phyloP scores from a whole-genome alignment of 2,797 vertebrate genomes.

The Molossus molossus region DNA sequence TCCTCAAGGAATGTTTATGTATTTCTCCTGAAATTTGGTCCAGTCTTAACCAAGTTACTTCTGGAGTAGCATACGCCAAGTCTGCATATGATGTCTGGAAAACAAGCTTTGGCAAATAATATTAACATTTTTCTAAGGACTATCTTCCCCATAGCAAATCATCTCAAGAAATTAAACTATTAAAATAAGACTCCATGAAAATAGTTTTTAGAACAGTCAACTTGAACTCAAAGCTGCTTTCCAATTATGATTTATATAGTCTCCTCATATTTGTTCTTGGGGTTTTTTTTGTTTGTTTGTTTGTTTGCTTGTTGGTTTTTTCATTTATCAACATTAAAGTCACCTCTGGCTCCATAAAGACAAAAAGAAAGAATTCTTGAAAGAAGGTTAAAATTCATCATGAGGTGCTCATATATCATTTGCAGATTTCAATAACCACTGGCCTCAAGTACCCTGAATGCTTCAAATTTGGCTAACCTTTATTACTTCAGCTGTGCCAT shows the following conservation, averaged over 20 bases:
- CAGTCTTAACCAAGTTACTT: slow-evolving; percentile 42
- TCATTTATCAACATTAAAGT: neutral
- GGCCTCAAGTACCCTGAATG: neutral
- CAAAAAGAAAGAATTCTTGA: slow-evolving; percentile 5
- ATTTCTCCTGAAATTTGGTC: neutral
- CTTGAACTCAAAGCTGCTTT: neutral
- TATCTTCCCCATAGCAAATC: slow-evolving; percentile 1
- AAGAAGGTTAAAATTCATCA: neutral
- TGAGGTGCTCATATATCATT: neutral
- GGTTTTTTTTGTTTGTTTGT: no score
- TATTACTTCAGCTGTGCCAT: slow-evolving; percentile 14
- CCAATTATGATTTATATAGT: neutral
- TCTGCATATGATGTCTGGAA: neutral
- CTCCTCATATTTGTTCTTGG: neutral
- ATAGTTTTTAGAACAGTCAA: slow-evolving; percentile 5
- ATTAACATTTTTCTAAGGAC: neutral
- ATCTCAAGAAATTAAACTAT: neutral
- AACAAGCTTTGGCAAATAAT: slow-evolving; percentile 8
- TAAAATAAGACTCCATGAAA: neutral
- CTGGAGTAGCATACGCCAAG: neutral
- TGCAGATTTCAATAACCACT: neutral
- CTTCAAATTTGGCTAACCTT: neutral
- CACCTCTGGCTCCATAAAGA: neutral
- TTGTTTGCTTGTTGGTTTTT: neutral
- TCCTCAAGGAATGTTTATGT: neutral